phyloP scores from a whole-genome alignment of 1,140 invertebrate species.

The Rhopalosiphum padi region DNA sequence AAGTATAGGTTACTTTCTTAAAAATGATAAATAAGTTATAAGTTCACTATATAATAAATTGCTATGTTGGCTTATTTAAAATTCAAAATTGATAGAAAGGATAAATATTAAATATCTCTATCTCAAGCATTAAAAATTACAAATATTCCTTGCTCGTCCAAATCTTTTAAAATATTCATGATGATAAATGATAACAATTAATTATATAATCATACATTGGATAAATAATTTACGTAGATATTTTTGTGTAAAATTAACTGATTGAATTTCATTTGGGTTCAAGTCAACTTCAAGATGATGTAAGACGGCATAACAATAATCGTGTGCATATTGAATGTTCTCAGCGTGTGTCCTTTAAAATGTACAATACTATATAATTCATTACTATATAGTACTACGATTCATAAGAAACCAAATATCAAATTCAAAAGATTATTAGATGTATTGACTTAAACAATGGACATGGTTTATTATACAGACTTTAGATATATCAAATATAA shows the following conservation, averaged over 20 bases:
- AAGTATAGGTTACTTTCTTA: background rate
- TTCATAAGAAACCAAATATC: background rate
- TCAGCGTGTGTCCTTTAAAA: background rate
- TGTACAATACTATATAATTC: background rate
- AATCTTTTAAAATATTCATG: background rate
- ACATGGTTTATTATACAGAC: background rate
- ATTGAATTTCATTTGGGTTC: background rate
- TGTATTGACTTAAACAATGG: background rate
- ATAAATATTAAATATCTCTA: background rate
- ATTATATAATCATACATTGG: background rate
- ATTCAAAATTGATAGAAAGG: background rate
- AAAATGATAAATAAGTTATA: background rate
- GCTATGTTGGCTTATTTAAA: background rate
- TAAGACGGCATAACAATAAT: slow-evolving; percentile 4
- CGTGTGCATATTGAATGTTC: background rate
- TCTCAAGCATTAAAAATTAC: background rate
- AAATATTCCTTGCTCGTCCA: background rate
- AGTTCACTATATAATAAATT: background rate
- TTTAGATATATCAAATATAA: background rate
- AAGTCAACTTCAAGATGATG: background rate
- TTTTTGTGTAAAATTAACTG: background rate
- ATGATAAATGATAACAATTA: background rate
- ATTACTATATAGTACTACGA: background rate
- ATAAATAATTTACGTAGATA: background rate
- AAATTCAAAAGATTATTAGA: background rate